These are phyloP conservation scores for Drosophila colorata DNA, from an alignment of 2,888 invertebrate species.

Conservation along the genomic window DNA sequence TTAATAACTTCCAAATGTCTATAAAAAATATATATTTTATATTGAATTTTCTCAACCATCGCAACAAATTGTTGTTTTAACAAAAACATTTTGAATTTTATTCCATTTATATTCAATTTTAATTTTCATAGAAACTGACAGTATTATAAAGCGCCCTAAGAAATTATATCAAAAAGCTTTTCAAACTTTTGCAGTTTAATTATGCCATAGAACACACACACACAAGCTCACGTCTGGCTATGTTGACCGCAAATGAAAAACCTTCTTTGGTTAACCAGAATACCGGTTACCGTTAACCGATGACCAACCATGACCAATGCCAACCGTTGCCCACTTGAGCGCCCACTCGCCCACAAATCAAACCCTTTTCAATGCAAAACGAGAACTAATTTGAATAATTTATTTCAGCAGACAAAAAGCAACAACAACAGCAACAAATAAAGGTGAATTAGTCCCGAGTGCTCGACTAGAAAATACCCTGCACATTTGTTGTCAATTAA, in stretches of 20 bases:
- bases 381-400: slow-evolving; percentile 68
- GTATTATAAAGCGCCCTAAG: slow-evolving; percentile 1
- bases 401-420: slow-evolving; percentile 35
- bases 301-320: slow-evolving; percentile 1
- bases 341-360: slow-evolving; percentile 36
- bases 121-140: slow-evolving; percentile 1
- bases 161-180: slow-evolving; percentile 24
- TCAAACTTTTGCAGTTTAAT: slow-evolving; percentile 38
- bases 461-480: not conserved
- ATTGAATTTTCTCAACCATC: no score
- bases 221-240: not conserved
- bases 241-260: slow-evolving; percentile 56
- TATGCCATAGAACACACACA: not conserved
- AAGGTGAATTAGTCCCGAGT: no score
- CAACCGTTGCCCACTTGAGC: not conserved
- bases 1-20: no score
- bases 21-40: no score
- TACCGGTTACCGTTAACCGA: slow-evolving; percentile 21
- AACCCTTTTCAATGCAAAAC: slow-evolving; percentile 61
- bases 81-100: not conserved
- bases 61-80: not conserved
- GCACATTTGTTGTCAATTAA: not conserved
- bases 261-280: slow-evolving; percentile 52
- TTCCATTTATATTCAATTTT: slow-evolving; percentile 2
- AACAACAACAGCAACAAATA: not conserved